phyloP scores from a whole-genome alignment of 2,888 invertebrate genomes.

The Eupithecia tripunctaria region DNA sequence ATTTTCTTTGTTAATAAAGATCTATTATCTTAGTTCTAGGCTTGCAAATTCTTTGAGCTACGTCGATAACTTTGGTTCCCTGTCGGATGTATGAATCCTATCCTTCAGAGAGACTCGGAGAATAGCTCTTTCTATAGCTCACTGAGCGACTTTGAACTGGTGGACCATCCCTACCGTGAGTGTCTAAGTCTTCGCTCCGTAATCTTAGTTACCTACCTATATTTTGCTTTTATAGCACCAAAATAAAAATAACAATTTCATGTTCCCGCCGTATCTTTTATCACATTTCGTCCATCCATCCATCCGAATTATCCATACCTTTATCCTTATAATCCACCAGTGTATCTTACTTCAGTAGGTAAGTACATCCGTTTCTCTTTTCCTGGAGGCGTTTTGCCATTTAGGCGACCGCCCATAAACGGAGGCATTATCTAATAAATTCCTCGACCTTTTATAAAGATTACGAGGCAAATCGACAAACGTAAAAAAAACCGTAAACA shows the following conservation, averaged over 20 bases:
- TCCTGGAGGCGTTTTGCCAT: slow-evolving; percentile 7
- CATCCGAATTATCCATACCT: neutral
- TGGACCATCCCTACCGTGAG: too few species aligned
- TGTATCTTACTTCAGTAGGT: neutral
- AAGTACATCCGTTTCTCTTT: neutral
- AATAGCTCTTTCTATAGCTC: too few species aligned
- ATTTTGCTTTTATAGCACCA: neutral
- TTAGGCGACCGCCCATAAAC: neutral
- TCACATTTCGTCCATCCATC: neutral
- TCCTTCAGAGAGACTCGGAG: too few species aligned
- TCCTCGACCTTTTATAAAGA: slow-evolving; percentile 10
- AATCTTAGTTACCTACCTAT: too few species aligned
- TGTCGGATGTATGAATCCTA: too few species aligned
- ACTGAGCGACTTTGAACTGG: too few species aligned
- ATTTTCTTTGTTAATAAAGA: too few species aligned
- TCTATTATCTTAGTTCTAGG: too few species aligned
- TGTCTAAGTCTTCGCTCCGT: too few species aligned
- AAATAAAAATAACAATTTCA: neutral
- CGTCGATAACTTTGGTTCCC: too few species aligned
- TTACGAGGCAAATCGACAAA: slow-evolving; percentile 19
- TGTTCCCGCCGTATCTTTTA: neutral
- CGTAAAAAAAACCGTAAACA: slow-evolving; percentile 30
- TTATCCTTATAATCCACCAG: neutral
- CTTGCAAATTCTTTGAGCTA: too few species aligned
- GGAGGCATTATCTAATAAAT: slow-evolving; percentile 10